Evolutionary conservation across 2,888 invertebrate species (phyloP).

Genomic region (Crematogaster levior): DNA sequence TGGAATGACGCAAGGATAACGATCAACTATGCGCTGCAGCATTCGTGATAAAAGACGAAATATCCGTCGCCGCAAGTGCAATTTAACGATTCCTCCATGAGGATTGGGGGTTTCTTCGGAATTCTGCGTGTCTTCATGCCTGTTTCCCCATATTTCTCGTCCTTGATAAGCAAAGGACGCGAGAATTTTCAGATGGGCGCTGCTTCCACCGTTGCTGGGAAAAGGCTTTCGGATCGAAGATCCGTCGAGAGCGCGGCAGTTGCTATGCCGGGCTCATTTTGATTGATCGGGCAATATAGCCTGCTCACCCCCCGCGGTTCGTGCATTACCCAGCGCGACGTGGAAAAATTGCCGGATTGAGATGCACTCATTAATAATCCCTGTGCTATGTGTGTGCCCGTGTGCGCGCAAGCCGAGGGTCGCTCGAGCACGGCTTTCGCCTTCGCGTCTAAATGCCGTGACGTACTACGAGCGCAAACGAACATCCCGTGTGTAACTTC

Average conservation of each 20-base stretch:
- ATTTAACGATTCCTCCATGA: slow-evolving; percentile 57
- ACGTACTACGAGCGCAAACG: slow-evolving; percentile 42
- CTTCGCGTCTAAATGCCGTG: slow-evolving; percentile 64
- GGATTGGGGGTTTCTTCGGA: not conserved
- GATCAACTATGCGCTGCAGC: not conserved
- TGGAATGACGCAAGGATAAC: slow-evolving; percentile 51
- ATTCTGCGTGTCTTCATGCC: not conserved
- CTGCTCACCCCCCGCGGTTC: slow-evolving; percentile 83
- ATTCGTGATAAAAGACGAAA: slow-evolving; percentile 60
- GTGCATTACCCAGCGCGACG: slow-evolving; percentile 83
- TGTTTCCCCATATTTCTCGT: slow-evolving; percentile 5
- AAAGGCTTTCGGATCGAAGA: slow-evolving; percentile 70
- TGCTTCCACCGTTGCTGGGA: slow-evolving; percentile 52
- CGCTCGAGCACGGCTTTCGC: slow-evolving; percentile 47
- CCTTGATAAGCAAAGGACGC: slow-evolving; percentile 65
- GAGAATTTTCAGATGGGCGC: slow-evolving; percentile 67
- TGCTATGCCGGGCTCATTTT: slow-evolving; percentile 81
- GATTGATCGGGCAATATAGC: slow-evolving; percentile 85
- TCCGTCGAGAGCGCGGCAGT: slow-evolving; percentile 66
- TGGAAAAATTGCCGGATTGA: slow-evolving; percentile 85
- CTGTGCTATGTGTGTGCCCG: slow-evolving; percentile 65
- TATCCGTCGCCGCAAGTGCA: slow-evolving; percentile 54
- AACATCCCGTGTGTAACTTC: slow-evolving; percentile 42
- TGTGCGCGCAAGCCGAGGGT: slow-evolving; percentile 56
- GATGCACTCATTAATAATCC: slow-evolving; percentile 85